Evolutionary conservation across 1,140 invertebrate species (phyloP), one percentile per base, ranked within the genome.

Genomic region (Drosophila nannoptera): DNA sequence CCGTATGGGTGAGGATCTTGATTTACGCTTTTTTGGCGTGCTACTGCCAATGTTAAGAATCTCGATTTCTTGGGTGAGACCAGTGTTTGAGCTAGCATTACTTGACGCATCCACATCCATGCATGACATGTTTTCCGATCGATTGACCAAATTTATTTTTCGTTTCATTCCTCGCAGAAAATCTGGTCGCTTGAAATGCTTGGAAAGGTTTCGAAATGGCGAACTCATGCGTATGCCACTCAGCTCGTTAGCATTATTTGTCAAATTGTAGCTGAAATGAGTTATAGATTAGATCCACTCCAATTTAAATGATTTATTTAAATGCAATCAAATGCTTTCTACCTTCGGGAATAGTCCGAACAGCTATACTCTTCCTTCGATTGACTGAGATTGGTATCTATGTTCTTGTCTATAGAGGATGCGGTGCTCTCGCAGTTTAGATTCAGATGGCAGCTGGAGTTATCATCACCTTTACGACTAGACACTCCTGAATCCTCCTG

Each of bases 31-130:
- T 38, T 90, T 89, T 9, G 89, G 89, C 9, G 88, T 90, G 31
- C 88, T 90, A 42, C 89, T 90, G 16, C 91, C 90, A 14, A 92
- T 73, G 29, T 92, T 92, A 16, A 93, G 88, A 1, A 92, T 90
- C 77, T 92, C 91, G 16, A 94, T 93, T 84, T 94, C 93, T 72
- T 93, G 92, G 0, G 93, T 94, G 0, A 94, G 88, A 0, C 93
- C 93, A 43, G 93, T 93, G 73, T 90, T 91, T 35, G 71, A 92
- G 69, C 91, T 91, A 38, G 76, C 73, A 32, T 55, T 81, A 12
- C 58, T 77, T 12, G 58, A 74, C 38, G 67, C 70, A 63, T 76
- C 88, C 5, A 45, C 70, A 7, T 90, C 89, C 60, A 83, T 68
- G 40, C 78, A 77, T 31, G 82, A 86, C 49, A 77, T 74, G 56